Conservation (phyloP, 1,140 invertebrate species). For the Aricia agestis region DNA sequence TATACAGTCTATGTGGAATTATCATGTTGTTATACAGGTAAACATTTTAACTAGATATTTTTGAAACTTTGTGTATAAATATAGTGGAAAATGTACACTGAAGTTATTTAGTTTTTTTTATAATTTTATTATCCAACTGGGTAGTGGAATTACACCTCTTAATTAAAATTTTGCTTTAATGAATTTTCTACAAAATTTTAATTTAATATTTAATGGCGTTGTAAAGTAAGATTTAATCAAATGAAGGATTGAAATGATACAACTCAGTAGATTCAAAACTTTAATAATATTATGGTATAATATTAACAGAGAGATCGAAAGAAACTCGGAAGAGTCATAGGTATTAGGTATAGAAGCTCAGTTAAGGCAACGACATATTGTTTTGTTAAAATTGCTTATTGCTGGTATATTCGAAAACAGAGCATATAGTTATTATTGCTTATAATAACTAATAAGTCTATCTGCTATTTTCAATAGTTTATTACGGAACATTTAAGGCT, state of each 20-base stretch:
- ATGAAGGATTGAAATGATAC: not conserved
- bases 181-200: not conserved
- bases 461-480: not conserved
- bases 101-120: not conserved
- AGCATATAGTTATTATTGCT: not conserved
- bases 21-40: constrained; percentile 8
- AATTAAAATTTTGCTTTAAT: too few relatives aligned
- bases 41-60: constrained; percentile 10
- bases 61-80: constrained; percentile 10
- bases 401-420: not conserved
- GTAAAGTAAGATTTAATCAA: not conserved
- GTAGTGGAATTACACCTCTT: too few relatives aligned
- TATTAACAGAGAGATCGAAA: not conserved
- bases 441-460: not conserved
- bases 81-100: not conserved
- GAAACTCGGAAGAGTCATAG: not conserved
- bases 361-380: constrained; percentile 11
- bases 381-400: constrained; percentile 2
- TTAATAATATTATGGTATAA: not conserved
- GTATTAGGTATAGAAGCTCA: constrained; percentile 5
- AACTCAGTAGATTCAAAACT: not conserved
- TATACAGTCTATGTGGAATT: not conserved
- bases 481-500: not conserved
- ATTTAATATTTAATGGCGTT: too few relatives aligned
- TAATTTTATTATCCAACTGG: not conserved